A percentile compares a stretch with the other conserved stretches of the same genome.
These are phyloP conservation scores for Leptinotarsa undecemlineata DNA, from an alignment of 1,140 invertebrate species.

Conservation along the genomic window DNA sequence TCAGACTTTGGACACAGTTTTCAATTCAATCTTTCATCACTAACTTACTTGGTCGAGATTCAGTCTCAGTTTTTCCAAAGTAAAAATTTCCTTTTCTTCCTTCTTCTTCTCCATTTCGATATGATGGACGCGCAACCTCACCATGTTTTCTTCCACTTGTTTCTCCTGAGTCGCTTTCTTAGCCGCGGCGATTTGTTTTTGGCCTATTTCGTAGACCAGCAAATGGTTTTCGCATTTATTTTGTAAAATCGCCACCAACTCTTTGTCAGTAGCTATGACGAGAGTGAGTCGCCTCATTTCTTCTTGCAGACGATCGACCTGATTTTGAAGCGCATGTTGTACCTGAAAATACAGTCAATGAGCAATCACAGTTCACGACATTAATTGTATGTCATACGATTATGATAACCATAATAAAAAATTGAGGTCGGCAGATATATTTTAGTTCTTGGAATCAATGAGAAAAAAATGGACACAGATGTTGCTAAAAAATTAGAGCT, in stretches of 20 bases:
- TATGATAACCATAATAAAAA: too few relatives aligned
- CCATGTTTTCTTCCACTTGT: constrained; percentile 67
- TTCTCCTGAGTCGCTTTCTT: constrained; percentile 57
- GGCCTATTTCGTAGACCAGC: constrained; percentile 59
- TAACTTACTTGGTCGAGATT: constrained; percentile 57
- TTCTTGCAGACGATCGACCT: constrained; percentile 61
- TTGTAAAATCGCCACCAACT: constrained; percentile 48
- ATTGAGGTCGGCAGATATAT: not conserved
- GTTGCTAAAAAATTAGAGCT: too few relatives aligned
- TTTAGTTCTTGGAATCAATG: not conserved
- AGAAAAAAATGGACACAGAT: too few relatives aligned
- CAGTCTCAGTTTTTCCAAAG: constrained; percentile 63
- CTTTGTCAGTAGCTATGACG: constrained; percentile 52
- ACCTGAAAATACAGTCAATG: constrained; percentile 6
- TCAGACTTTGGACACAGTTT: too few relatives aligned
- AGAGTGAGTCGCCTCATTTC: constrained; percentile 57
- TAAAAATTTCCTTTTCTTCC: constrained; percentile 62
- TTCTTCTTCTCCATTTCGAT: constrained; percentile 61
- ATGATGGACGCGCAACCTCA: constrained; percentile 63
- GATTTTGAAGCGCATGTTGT: constrained; percentile 55
- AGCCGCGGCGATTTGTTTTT: constrained; percentile 59
- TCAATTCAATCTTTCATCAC: constrained; percentile 32
- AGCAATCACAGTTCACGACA: too few relatives aligned
- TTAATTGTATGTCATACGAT: too few relatives aligned
- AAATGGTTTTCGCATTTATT: constrained; percentile 52